These are phyloP conservation scores for Sebastes trivittatus DNA, from an alignment of 2,797 vertebrate species.

Conservation along the genomic window DNA sequence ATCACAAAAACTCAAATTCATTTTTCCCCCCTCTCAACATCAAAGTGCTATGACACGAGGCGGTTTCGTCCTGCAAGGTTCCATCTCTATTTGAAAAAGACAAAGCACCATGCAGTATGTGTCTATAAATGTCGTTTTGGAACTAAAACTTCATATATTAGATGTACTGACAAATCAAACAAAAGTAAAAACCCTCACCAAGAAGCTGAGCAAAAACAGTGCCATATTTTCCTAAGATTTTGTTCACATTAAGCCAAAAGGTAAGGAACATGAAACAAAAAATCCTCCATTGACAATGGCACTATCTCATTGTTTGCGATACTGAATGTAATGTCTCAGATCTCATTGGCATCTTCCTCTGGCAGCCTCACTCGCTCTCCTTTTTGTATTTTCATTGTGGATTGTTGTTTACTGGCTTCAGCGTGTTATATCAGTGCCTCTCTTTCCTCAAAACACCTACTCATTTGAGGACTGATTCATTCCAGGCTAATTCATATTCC, in stretches of 20 bases:
- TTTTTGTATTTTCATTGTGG: conserved; percentile 81
- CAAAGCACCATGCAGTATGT: conserved; percentile 31
- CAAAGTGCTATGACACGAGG: conserved; percentile 37
- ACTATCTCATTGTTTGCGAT: conserved; percentile 69
- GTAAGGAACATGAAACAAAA: conserved; percentile 64
- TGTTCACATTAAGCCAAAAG: conserved; percentile 71
- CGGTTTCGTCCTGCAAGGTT: conserved; percentile 23
- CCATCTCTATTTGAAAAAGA: conserved; percentile 11
- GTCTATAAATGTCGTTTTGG: conserved; percentile 43
- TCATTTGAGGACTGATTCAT: conserved; percentile 81
- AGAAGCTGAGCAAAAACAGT: conserved; percentile 48
- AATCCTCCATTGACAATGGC: conserved; percentile 69
- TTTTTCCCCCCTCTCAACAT: conserved; percentile 31
- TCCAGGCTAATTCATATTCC: conserved; percentile 82
- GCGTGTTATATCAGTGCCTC: conserved; percentile 72
- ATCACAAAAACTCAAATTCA: conserved; percentile 48
- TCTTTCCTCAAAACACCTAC: conserved; percentile 84
- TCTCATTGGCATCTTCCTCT: conserved; percentile 78
- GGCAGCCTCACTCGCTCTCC: conserved; percentile 67
- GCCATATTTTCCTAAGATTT: conserved; percentile 53
- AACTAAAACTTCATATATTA: conserved; percentile 48
- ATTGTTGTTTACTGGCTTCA: conserved; percentile 79
- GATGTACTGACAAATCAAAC: conserved; percentile 56
- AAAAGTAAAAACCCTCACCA: conserved; percentile 49
- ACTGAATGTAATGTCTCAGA: conserved; percentile 77